Percentiles rank a stretch among this genome's conserved stretches.
Evolutionary conservation across 2,797 vertebrate species (phyloP).

Genomic region (Orientallactaga sibirica): DNA sequence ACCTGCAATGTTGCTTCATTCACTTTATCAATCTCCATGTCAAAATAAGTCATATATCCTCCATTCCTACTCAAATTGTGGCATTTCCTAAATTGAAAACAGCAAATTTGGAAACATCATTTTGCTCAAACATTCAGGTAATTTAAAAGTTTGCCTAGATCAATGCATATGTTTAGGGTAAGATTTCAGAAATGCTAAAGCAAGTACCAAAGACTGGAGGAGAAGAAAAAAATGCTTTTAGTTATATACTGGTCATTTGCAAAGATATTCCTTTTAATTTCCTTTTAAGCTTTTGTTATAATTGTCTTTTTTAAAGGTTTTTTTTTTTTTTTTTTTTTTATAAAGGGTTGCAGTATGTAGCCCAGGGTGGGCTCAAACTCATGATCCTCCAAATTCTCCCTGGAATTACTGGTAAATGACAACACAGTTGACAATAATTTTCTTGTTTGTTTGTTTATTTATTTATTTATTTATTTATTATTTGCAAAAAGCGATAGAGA

Average conservation of each 20-base stretch:
- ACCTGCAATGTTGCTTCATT: neutral
- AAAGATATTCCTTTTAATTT: neutral
- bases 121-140: neutral
- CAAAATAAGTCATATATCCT: neutral
- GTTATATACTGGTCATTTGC: neutral
- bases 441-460: neutral
- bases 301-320: neutral
- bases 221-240: neutral
- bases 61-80: neutral
- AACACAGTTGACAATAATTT: neutral
- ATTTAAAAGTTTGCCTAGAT: conserved; percentile 4
- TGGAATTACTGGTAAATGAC: neutral
- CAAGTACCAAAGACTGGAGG: neutral
- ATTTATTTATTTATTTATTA: no score
- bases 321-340: neutral
- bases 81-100: neutral
- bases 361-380: neutral
- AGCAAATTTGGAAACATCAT: neutral
- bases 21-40: neutral
- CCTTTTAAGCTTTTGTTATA: neutral
- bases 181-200: conserved; percentile 12
- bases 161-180: neutral
- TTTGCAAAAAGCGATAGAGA: no score
- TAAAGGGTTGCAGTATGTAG: neutral
- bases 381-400: neutral